These are phyloP conservation scores for Lysiphlebus fabarum DNA, from an alignment of 1,140 invertebrate species.

Conservation along the genomic window DNA sequence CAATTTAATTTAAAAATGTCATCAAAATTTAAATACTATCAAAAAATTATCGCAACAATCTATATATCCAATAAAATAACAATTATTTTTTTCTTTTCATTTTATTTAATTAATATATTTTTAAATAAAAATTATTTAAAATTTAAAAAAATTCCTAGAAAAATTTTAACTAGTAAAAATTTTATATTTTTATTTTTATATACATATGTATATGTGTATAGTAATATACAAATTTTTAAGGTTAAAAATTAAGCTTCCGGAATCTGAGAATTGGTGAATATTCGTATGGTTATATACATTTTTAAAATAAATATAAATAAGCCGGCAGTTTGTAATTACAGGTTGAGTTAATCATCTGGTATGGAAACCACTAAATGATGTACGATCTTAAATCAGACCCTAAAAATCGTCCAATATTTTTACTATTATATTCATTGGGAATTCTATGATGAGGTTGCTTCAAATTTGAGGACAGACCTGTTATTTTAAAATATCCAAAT, in stretches of 20 bases:
- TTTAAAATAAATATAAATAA: constrained; percentile 21
- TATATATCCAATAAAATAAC: background rate
- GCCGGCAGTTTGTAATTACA: constrained; percentile 25
- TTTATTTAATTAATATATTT: background rate
- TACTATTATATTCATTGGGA: background rate
- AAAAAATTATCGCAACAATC: no score
- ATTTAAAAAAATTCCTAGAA: background rate
- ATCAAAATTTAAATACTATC: background rate
- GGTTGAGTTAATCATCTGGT: constrained; percentile 26
- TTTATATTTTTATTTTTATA: background rate
- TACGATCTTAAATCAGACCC: constrained; percentile 12
- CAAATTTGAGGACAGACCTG: background rate
- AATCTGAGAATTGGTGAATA: constrained; percentile 18
- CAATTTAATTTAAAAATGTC: background rate
- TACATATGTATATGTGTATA: no score
- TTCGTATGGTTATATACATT: background rate
- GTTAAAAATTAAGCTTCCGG: constrained; percentile 20
- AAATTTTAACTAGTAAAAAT: background rate
- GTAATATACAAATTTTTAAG: background rate
- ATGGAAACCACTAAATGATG: constrained; percentile 17
- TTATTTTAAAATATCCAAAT: constrained; percentile 11
- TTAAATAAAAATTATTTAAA: constrained; percentile 7
- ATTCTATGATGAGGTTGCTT: constrained; percentile 4
- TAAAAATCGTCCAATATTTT: constrained; percentile 1
- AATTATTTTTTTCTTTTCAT: background rate